Base-by-base conservation (phyloP, 2,888 invertebrate genomes). In the Dolichomitus sp. region DNA sequence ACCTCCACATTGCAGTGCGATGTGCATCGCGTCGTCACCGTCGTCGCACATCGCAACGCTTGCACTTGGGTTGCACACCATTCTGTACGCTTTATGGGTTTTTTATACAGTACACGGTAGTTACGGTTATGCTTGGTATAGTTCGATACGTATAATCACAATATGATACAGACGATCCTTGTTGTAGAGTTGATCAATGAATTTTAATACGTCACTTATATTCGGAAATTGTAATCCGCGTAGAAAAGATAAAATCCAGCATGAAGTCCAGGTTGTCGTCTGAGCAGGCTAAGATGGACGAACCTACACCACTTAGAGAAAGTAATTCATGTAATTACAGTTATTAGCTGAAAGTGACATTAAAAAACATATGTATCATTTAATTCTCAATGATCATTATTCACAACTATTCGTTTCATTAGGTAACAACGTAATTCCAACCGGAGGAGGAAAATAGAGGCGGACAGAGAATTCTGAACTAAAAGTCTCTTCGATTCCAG, bases 401-500 rank as follows among this genome's bases (percentile, higher is more conserved):
- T 19, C 19, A 19, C 52, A 14, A 14, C 19, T 50, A 33, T 37
- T 52, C 12, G 50, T 50, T 68, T 50, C 50, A 33, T 33, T 23
- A 19, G 37, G 37, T 9, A 37, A 9, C 37, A 19, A 27, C 7
- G 50, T 4, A 11, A 33, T 33, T 50, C n/a, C 11, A 37, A 12
- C 66, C 52, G 50, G 23, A 42, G n/a, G 42, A 19, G 61, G 11
- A 79, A 19, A 19, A 33, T 11, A 23, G 14, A 40, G 11, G 9
- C 9, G 30, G 37, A 61, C 17, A n/a, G 17, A 19, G 42, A 19
- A 17, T 17, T 30, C 54, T 77, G 77, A 59, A 11, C 33, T 11
- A n/a, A 59, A 81, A 80, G 80, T 73, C 52, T 69, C 57, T 78
- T 84, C 73, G 70, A 57, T 48, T 37, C 54, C 63, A 37, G 70